These are phyloP conservation scores for Spea multiplicata DNA, from an alignment of 2,113 vertebrate genomes.

Conservation along the genomic window DNA sequence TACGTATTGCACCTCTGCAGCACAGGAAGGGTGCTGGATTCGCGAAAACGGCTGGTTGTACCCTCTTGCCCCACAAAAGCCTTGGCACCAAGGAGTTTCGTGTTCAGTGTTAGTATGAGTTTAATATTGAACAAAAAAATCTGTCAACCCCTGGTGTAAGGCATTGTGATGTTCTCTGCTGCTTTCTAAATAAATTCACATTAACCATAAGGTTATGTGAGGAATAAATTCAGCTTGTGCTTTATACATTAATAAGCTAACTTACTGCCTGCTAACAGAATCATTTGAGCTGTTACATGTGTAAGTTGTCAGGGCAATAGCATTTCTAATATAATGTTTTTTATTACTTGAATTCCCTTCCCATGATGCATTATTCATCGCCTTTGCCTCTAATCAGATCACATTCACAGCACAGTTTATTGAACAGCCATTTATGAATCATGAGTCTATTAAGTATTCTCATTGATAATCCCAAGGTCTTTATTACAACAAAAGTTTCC, in stretches of 20 bases:
- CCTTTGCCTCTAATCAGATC: background rate
- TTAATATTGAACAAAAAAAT: too few species aligned
- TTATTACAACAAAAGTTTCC: background rate
- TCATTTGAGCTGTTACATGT: background rate
- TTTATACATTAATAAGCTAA: background rate
- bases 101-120: too few species aligned
- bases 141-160: too few species aligned
- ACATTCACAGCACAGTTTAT: background rate
- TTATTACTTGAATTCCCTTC: background rate
- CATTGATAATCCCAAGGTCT: constrained; percentile 6
- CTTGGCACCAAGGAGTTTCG: too few species aligned
- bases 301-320: background rate
- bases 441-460: background rate
- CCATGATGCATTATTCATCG: background rate
- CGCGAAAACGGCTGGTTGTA: too few species aligned
- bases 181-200: background rate
- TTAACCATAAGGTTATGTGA: background rate
- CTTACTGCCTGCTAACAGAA: background rate
- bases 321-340: background rate
- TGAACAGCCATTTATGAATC: background rate
- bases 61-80: too few species aligned
- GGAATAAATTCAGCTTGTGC: background rate
- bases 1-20: too few species aligned
- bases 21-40: too few species aligned
- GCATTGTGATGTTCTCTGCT: background rate